Base-by-base conservation (phyloP, 2,113 vertebrate species). In the Odocoileus virginianus region DNA sequence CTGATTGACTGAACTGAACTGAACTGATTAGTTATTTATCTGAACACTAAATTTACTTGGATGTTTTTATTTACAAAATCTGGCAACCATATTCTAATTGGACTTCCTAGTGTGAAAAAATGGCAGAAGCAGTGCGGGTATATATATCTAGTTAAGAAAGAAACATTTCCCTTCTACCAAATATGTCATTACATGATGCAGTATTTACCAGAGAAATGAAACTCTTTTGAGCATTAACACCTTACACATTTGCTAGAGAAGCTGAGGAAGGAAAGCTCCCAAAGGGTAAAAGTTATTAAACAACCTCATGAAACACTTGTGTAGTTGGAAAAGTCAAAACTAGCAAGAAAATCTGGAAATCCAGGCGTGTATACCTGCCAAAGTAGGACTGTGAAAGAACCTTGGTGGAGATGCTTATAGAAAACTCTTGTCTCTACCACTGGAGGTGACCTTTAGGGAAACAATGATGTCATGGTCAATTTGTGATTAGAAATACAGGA, bases 21-120 rank as follows among this genome's bases (percentile, higher is more conserved):
- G 45, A 9, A 45, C 45, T 45, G 45, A n/a, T 88, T 21, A 50
- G 27, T 52, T 76, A 78, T 79, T 87, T 55, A 76, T 61, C 7
- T 76, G 17, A 94, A 19, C n/a, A 74, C 52, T 14, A 55, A 74
- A 83, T 76, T 87, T 92, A 61, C 40, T 9, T 94, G 27, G 61
- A 2, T 52, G 1, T 50, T 86, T 86, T 94, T 79, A 67, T 71
- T 81, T 94, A 50, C 27, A 67, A 87, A 71, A 30, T 47, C 17
- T 55, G 12, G 12, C 45, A 87, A 83, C 1, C 11, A 0, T 55
- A 45, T 82, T 87, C 43, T 91, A 87, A 43, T 19, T 71, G 11
- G 23, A 74, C 7, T 60, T 91, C 9, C 6, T 55, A 13, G 27
- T 83, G 50, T 47, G 17, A 54, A 79, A 79, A 25, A 4, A 15